These are phyloP conservation scores for Campoplex capitator DNA, from an alignment of 2,888 invertebrate genomes.

Conservation along the genomic window DNA sequence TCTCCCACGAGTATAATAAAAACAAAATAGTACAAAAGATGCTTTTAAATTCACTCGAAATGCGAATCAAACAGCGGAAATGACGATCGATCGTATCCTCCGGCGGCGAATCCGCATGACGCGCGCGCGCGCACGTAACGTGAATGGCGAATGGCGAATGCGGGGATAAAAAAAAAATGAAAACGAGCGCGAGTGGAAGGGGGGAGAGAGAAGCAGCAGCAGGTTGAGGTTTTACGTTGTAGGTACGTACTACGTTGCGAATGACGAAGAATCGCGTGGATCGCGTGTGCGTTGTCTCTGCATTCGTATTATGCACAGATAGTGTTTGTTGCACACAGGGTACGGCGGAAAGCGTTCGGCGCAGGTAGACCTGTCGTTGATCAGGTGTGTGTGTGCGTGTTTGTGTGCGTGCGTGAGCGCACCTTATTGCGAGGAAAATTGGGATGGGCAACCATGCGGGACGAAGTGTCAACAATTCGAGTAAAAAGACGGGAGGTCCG, in stretches of 20 bases:
- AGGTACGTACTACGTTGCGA: too few species aligned
- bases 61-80: too few species aligned
- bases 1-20: too few species aligned
- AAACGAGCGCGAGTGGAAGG: constrained; percentile 30
- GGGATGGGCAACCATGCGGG: constrained; percentile 79
- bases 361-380: constrained; percentile 61
- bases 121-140: background rate
- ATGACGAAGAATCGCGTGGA: too few species aligned
- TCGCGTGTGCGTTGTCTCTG: too few species aligned
- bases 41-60: too few species aligned
- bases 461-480: constrained; percentile 73
- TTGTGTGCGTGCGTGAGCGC: constrained; percentile 1
- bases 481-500: constrained; percentile 72
- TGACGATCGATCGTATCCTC: background rate
- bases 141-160: background rate
- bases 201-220: constrained; percentile 15
- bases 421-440: constrained; percentile 12
- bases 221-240: too few species aligned
- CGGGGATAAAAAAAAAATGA: background rate
- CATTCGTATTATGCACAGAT: constrained; percentile 58
- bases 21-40: too few species aligned
- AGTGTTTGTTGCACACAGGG: constrained; percentile 18
- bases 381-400: constrained; percentile 12
- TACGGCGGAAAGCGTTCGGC: constrained; percentile 11
- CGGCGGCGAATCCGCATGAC: background rate